Evolutionary conservation across 2,113 vertebrate species (phyloP), one percentile per base, ranked within the genome.

Genomic region (Halcyon senegalensis): DNA sequence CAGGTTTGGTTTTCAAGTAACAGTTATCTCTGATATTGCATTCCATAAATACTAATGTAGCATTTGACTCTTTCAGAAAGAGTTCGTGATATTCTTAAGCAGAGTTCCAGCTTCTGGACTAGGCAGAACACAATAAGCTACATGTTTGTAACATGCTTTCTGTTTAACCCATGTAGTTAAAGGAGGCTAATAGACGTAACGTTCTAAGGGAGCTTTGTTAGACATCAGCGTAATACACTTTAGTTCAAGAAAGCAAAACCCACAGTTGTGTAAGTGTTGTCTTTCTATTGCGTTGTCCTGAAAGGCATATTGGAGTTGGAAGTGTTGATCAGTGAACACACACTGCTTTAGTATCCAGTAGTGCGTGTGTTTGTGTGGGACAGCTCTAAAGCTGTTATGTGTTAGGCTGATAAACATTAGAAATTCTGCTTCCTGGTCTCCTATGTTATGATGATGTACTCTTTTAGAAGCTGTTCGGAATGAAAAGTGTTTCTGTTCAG

Each of bases 231-330:
- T 50, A 21, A 17, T n/a, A 37, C 21, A 41, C 18, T 64, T 79
- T 37, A 44, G 30, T 35, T 89, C 39, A 44, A n/a, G 28, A 43
- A 74, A 41, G 58, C 14, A 89, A 41, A 84, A 81, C 7, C 8
- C 3, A 2, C 23, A 30, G 11, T 60, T 87, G n/a, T 1, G 0
- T n/a, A 66, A 48, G 28, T 53, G 3, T 21, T 87, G 39, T 12
- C 48, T 64, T 78, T 35, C 20, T 43, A 15, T 13, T 50, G 50
- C 39, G 78, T 87, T 93, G 53, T 87, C 28, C 48, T 64, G 41
- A 68, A 31, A 35, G 13, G 14, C 1, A 0, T 53, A 2, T 37
- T n/a, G 37, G 48, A 53, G 17, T 46, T 89, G 35, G 21, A 59
- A 43, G 25, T 23, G 33, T 44, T 68, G 13, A 15, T 62, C 23